Evolutionary conservation across 2,113 vertebrate genomes (phyloP).

Genomic region (Alethe diademata): DNA sequence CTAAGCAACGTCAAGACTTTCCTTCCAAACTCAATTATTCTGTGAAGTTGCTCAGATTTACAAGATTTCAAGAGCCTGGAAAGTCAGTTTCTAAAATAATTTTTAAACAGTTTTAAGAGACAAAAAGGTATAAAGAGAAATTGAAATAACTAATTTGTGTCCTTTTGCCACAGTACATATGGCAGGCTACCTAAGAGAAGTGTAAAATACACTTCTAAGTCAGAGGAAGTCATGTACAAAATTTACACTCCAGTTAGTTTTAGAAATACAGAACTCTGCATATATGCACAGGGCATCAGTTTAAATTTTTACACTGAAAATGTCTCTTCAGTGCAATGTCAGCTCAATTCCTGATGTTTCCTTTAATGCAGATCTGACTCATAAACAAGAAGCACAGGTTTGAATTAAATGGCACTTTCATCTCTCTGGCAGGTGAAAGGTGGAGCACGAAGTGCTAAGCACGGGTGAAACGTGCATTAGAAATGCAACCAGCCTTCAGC

Average conservation of each 20-base stretch:
- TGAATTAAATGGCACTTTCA: background rate
- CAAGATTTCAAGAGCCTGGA: background rate
- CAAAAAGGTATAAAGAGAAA: background rate
- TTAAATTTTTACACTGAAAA: background rate
- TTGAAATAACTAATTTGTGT: background rate
- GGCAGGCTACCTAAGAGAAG: background rate
- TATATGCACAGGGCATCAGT: background rate
- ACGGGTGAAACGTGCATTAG: fast-evolving
- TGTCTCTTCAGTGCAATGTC: background rate
- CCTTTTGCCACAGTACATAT: background rate
- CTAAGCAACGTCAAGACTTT: background rate
- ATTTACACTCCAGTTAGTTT: background rate
- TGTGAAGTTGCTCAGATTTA: background rate
- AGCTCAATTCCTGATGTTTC: background rate
- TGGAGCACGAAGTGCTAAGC: background rate
- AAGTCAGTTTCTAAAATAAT: background rate
- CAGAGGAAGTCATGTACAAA: background rate
- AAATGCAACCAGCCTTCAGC: background rate
- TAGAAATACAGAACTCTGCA: background rate
- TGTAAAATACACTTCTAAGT: background rate
- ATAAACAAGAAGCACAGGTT: background rate
- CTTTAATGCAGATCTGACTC: background rate
- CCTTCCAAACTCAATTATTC: background rate
- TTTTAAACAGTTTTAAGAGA: background rate
- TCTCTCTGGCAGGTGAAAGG: background rate